Evolutionary conservation across 2,888 invertebrate species (phyloP), one percentile per base, ranked within the genome.

Genomic region (Drosophila parthenogenetica): DNA sequence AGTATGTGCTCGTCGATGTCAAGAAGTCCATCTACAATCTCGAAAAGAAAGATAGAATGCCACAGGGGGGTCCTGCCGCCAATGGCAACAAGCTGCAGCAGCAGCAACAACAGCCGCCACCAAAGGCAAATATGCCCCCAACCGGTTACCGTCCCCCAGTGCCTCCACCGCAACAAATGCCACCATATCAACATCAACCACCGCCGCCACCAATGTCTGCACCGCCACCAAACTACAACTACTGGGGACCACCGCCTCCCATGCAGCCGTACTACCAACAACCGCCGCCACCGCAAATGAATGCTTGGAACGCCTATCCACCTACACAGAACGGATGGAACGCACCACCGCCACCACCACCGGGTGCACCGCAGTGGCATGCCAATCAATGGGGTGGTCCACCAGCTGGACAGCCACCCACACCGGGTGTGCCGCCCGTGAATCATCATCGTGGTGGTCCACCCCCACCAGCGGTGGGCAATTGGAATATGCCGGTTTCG

Each of bases 11-110:
- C 43, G 94, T 98, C 10, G 98, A 98, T 90, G 98, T 98, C 0
- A 98, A 98, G 90, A 98, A 98, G 92, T 98, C 98, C 0, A 90
- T 98, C 10, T 96, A 97, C 39, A 97, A 97, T 92, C 95, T 96
- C 37, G 97, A 97, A 90, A 94, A 95, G 45, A 91, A 91, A 46
- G 90, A 91, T 7, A 69, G 83, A 35, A 48, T 66, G 25, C 59
- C 57, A 2, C 72, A 66, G 22, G 66, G 72, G 3, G 66, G 72
- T 5, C 19, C 61, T 2, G 39, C 65, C 3, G 17, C 68, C 4
- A 89, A 83, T 63, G 81, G 79, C 8, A 73, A 43, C 14, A 86
- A 59, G 17, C 49, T 35, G 25, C 54, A 53, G 22, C 50, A 53
- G 5, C 43, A 43, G 19, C 43, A 43, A 25, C 45, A 49, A 17